Base-by-base conservation (phyloP, 2,113 vertebrate genomes). In the Callorhinus ursinus region DNA sequence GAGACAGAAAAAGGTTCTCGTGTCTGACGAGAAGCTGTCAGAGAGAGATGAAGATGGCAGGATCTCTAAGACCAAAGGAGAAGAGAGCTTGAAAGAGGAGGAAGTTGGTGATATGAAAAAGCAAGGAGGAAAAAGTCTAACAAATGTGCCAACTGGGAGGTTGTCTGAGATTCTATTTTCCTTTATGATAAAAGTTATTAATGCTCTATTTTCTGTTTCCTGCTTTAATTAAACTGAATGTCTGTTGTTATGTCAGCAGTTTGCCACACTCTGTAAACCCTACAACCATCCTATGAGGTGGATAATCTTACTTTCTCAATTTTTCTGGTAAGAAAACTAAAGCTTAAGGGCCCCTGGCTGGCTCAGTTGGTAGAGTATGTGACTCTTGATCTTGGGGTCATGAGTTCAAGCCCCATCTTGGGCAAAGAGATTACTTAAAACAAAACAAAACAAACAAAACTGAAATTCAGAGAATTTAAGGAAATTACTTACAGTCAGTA, bases 391-490 rank as follows among this genome's bases (percentile, higher is more conserved):
- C 14, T 49, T 76, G 72, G 26, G 26, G 42, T 28, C 14, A 14
- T 15, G 14, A 8, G 42, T 49, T 76, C 42, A 8, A 28, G 26
- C 39, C 24, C 72, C 24, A 76, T 4, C 6, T 42, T 7, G 5
- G 39, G 24, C 72, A 28, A 0, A 76, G 24, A 46, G 72, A 76
- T 76, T 76, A 46, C 72, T 46, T 28, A 46, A 74, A 15, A 26
- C 22, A 46, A 76, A 46, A 76, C 36, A 74, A 42, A 39, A 36
- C 5, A 14, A 74, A 6, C 65, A 31, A 86, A 88, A 71, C 53
- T 79, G 63, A 83, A 91, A 18, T 88, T 76, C 72, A 96, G 28
- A 76, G 81, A 86, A 51, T 53, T 94, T 77, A 87, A 57, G 67
- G 67, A 88, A 84, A 80, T 80, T 87, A 51, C 42, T 83, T 24